A percentile compares a stretch with the other conserved stretches of the same genome.
Evolutionary conservation across 2,797 vertebrate species (phyloP).

Genomic region (Centroberyx gerrardi): DNA sequence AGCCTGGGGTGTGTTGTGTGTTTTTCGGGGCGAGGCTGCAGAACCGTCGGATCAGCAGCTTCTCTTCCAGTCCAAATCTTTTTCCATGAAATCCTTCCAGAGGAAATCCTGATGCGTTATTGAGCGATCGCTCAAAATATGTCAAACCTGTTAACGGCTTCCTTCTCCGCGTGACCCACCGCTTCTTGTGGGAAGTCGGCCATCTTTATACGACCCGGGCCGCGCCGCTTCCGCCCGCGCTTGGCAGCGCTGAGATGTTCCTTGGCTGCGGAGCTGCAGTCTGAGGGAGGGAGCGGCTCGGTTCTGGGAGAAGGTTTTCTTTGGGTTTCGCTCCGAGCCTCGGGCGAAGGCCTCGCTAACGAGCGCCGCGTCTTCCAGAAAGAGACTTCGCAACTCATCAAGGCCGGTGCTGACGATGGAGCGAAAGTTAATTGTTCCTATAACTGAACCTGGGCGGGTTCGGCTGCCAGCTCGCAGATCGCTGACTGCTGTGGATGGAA

Average conservation of each 20-base stretch:
- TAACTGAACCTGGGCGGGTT: slow-evolving; percentile 31
- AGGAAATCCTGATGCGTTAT: slow-evolving; percentile 38
- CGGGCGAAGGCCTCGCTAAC: slow-evolving; percentile 33
- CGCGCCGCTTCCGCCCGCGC: neutral
- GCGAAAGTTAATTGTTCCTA: slow-evolving; percentile 56
- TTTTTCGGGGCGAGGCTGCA: no score
- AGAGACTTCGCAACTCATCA: slow-evolving; percentile 46
- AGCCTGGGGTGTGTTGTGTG: no score
- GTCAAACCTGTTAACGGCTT: slow-evolving; percentile 27
- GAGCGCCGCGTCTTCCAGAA: slow-evolving; percentile 25
- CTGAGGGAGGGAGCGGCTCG: neutral
- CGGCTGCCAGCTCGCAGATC: no score
- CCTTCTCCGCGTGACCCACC: slow-evolving; percentile 22
- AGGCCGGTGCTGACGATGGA: slow-evolving; percentile 53
- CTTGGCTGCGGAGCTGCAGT: slow-evolving; percentile 28
- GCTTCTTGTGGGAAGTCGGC: slow-evolving; percentile 32
- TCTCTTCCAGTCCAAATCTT: neutral
- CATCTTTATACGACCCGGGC: slow-evolving; percentile 20
- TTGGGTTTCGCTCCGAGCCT: slow-evolving; percentile 33
- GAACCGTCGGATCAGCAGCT: slow-evolving; percentile 7
- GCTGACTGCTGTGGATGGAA: slow-evolving; percentile 44
- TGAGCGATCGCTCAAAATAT: slow-evolving; percentile 34
- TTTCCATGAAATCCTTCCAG: slow-evolving; percentile 7
- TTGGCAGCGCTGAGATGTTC: slow-evolving; percentile 52
- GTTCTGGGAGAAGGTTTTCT: slow-evolving; percentile 31